Base-by-base conservation (phyloP, 2,888 invertebrate genomes). In the Spodoptera exigua region DNA sequence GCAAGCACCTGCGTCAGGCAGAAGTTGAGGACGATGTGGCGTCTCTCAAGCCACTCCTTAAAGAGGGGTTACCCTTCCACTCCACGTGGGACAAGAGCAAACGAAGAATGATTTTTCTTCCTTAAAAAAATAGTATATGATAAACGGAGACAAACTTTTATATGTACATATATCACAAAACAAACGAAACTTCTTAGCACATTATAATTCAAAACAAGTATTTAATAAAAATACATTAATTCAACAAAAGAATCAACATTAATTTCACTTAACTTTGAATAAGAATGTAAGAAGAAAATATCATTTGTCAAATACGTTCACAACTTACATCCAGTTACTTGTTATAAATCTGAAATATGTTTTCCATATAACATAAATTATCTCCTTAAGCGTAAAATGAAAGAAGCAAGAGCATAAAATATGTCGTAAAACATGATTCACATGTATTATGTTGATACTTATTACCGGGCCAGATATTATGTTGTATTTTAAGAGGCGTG, bases 401-500 rank as follows among this genome's bases (percentile, higher is more conserved):
- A 85, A 83, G 83, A 83, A 80, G 80, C 82, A 70, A 75, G 76
- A 79, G 71, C 80, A 81, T 88, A 85, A 88, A 87, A 85, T 84
- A 80, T 76, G 78, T 82, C 86, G 78, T 88, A 88, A 89, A 88
- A 85, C 82, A 84, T 82, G 86, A 84, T 85, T 89, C 83, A 84
- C 84, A 85, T 82, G 81, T 83, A 82, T 84, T 83, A 82, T 81
- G 81, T 80, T 77, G 76, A 74, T 81, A 78, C 84, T 80, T 85
- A 83, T 84, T 84, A 84, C 79, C 70, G 68, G 61, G 76, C 60
- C 72, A 80, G 83, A 86, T 86, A 86, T 86, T 84, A 87, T 84
- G 81, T 83, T 80, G 78, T 84, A 88, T 81, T 89, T 90, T 89
- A 89, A 81, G 87, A 84, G 74, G 83, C 86, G 84, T 89, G 83